Conservation (phyloP, 2,113 vertebrate genomes). For the Chionis minor region DNA sequence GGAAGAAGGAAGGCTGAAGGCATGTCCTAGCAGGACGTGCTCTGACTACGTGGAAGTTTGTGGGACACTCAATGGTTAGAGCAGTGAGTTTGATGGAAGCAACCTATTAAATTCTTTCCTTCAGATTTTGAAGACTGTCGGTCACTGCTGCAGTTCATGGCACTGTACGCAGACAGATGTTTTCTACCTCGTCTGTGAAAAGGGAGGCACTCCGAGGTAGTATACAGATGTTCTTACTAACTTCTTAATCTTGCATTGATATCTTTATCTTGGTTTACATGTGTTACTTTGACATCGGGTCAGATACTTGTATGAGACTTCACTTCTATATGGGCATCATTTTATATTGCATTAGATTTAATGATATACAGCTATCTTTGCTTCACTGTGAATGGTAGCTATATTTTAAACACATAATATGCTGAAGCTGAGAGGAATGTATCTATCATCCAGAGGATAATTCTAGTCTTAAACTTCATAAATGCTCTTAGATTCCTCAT, state of each 20-base stretch:
- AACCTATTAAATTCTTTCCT: not conserved
- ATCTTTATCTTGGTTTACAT: not conserved
- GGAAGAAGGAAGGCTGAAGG: not conserved
- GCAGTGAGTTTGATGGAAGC: not conserved
- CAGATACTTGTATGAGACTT: not conserved
- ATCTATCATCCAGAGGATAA: not conserved
- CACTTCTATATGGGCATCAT: not conserved
- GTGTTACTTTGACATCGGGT: not conserved
- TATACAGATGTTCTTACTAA: not conserved
- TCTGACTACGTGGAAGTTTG: not conserved
- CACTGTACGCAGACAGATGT: rapidly evolving
- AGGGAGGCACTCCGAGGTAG: not conserved
- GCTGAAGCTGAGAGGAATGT: not conserved
- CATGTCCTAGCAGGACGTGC: not conserved
- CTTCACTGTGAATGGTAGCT: not conserved
- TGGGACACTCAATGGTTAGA: not conserved
- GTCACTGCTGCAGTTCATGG: not conserved
- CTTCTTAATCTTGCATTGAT: not conserved
- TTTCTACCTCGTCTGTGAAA: not conserved
- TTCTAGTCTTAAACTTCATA: not conserved
- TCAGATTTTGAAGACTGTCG: not conserved
- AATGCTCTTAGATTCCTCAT: not conserved
- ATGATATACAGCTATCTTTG: not conserved
- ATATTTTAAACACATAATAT: not conserved
- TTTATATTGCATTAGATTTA: not conserved